These are phyloP conservation scores for Drosophila fuyamai DNA, from an alignment of 1,140 invertebrate genomes.

Conservation along the genomic window DNA sequence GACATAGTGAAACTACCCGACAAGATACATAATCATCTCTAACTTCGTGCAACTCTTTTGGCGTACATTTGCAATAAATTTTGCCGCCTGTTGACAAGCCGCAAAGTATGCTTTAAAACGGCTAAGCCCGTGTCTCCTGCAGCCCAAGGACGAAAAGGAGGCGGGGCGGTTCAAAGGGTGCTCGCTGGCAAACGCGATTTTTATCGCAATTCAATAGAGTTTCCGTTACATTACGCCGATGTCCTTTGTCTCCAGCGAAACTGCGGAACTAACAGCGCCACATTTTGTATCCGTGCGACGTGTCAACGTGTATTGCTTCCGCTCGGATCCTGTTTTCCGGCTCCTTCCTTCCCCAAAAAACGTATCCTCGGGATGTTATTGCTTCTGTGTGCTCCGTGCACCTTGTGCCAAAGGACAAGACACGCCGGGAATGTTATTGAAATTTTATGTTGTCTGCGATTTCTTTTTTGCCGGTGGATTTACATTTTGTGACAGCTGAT, in stretches of 20 bases:
- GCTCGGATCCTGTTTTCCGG: conserved; percentile 50
- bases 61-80: conserved; percentile 80
- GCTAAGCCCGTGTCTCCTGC: conserved; percentile 43
- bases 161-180: conserved; percentile 34
- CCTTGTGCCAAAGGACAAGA: conserved; percentile 44
- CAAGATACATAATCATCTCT: background rate
- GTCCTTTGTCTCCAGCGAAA: conserved; percentile 62
- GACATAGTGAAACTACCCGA: background rate
- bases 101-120: conserved; percentile 80
- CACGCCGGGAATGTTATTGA: conserved; percentile 64
- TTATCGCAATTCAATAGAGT: conserved; percentile 82
- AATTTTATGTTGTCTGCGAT: conserved; percentile 80
- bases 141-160: conserved; percentile 22
- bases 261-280: conserved; percentile 78
- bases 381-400: conserved; percentile 37
- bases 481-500: conserved; percentile 61
- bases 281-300: conserved; percentile 80
- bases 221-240: conserved; percentile 77
- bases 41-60: conserved; percentile 62
- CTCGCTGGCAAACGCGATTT: conserved; percentile 71
- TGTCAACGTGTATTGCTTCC: conserved; percentile 81
- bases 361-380: conserved; percentile 20
- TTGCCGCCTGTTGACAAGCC: conserved; percentile 74
- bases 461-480: conserved; percentile 54
- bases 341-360: conserved; percentile 10